Conservation (phyloP, 2,113 vertebrate genomes). For the Hippolais icterina region DNA sequence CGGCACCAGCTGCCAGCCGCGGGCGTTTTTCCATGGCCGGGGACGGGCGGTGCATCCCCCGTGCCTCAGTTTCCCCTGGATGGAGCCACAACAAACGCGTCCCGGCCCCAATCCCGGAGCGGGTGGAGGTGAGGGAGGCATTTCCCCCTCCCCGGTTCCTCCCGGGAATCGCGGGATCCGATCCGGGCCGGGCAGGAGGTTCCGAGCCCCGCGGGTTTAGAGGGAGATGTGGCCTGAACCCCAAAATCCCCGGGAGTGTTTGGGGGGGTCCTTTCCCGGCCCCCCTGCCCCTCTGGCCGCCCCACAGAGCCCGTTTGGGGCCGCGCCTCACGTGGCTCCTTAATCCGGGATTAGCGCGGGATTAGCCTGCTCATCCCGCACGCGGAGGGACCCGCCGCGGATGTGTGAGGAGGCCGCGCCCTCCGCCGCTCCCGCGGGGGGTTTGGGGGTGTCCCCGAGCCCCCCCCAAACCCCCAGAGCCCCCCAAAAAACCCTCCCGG, state of each 20-base stretch:
- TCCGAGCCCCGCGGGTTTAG: not conserved
- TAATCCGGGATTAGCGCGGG: slow-evolving; percentile 36
- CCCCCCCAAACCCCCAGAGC: not conserved
- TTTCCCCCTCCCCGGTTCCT: not conserved
- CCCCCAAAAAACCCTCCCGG: not conserved
- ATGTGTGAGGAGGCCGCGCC: not conserved
- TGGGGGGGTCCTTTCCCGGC: not conserved
- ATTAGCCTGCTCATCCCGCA: slow-evolving; percentile 57
- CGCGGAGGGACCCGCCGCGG: not conserved
- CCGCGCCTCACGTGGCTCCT: not conserved
- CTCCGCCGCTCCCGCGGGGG: rapidly evolving
- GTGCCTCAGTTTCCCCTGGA: not conserved
- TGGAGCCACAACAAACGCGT: no score
- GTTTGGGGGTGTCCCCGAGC: rapidly evolving
- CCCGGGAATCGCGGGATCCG: not conserved
- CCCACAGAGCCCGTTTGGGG: not conserved
- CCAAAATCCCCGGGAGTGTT: not conserved
- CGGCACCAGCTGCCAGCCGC: not conserved
- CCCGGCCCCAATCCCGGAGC: not conserved
- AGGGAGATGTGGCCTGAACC: rapidly evolving
- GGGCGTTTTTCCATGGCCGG: not conserved
- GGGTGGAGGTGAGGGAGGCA: not conserved
- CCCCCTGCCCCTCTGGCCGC: not conserved
- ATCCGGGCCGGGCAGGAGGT: not conserved
- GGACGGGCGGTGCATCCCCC: not conserved